Base-by-base conservation (phyloP, 2,113 vertebrate species). In the Sinocyclocheilus grahami region DNA sequence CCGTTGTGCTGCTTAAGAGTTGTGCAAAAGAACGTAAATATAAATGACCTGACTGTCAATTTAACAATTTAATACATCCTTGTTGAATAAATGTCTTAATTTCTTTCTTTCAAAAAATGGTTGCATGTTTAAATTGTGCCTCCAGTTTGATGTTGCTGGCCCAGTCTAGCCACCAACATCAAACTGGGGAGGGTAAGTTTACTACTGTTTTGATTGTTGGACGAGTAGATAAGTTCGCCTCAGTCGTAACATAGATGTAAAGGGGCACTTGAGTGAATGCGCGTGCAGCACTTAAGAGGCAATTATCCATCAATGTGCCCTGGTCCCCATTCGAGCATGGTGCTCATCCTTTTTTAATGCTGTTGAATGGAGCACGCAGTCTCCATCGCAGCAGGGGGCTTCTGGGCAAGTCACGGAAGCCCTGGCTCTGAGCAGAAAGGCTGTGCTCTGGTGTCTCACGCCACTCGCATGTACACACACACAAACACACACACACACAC, bases 281-380 rank as follows among this genome's bases (percentile, higher is more conserved):
- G 88, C 88, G 88, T 93, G 92, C 92, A 92, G 91, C 94, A 94
- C 93, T 95, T 94, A 93, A 92, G 91, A 94, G 91, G 92, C 91
- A 95, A 93, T 94, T 92, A 94, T 91, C 89, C 92, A 89, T 88
- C 91, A 91, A 67, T 83, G 85, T 90, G 82, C 77, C 77, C 82
- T 63, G 18, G 62, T 85, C 84, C 78, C 86, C 69, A 75, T 22
- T 80, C 79, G 65, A 74, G 39, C 81, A 63, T 46, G n/a, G 39
- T 60, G 65, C 82, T 89, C 89, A 89, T 95, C 92, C 93, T 94
- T 94, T 94, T 94, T 95, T 95, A 95, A 95, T 95, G 94, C 78
- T 77, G 92, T 88, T 89, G 94, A 93, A 93, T 92, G 90, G 90
- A 91, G 91, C 78, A 87, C 65, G 90, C 90, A 90, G 89, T 92